phyloP scores from a whole-genome alignment of 2,113 vertebrate genomes.

The Catharus minimus region DNA sequence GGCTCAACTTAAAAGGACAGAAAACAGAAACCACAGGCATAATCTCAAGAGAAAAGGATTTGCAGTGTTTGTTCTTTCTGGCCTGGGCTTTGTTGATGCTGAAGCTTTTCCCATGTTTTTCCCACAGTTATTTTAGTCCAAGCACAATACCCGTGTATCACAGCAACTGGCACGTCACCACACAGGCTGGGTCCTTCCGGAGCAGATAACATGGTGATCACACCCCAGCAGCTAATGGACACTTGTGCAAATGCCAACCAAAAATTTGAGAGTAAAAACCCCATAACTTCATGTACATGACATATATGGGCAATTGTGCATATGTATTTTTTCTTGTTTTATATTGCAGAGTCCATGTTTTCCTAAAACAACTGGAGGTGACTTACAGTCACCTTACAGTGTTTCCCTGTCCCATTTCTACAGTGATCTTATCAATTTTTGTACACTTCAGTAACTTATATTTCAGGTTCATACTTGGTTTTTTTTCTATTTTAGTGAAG shows the following conservation, averaged over 20 bases:
- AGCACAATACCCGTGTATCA: neutral
- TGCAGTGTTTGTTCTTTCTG: slow-evolving; percentile 34
- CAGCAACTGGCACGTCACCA: neutral
- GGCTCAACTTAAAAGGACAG: neutral
- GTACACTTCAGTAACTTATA: neutral
- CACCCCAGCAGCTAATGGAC: neutral
- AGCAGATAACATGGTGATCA: neutral
- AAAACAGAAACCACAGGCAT: neutral
- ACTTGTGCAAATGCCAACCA: neutral
- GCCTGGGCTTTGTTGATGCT: neutral
- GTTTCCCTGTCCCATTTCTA: neutral
- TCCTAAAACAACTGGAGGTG: neutral
- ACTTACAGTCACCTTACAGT: neutral
- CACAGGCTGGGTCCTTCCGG: neutral
- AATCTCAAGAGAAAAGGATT: slow-evolving; percentile 23
- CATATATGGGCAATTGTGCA: neutral
- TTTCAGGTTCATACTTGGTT: neutral
- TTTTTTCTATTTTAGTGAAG: slow-evolving; percentile 76
- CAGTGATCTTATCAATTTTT: neutral
- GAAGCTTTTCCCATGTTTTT: slow-evolving; percentile 6
- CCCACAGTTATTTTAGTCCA: neutral
- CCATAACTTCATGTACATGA: neutral
- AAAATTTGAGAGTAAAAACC: neutral
- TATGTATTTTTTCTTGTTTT: neutral
- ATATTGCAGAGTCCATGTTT: neutral